Evolutionary conservation across 2,113 vertebrate genomes (phyloP), one percentile per base, ranked within the genome.

Genomic region (Euleptes europaea): DNA sequence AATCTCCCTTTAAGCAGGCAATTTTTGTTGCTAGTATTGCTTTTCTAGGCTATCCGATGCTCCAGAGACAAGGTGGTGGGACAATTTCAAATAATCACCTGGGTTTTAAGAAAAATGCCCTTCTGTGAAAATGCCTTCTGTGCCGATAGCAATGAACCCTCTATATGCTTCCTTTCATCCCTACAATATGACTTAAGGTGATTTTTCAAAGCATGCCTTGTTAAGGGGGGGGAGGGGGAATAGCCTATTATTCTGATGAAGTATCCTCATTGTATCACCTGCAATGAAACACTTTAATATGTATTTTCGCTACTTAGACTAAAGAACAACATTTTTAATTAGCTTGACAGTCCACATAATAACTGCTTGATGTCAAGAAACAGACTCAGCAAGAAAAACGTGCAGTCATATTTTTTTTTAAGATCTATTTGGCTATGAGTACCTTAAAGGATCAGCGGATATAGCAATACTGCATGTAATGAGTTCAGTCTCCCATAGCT

Each of bases 331-430:
- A 75, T 73, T 44, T 13, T 49, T 15, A 28, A n/a, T 23, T 60
- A n/a, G 54, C 17, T 40, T 82, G 67, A 40, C 47, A 77, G n/a
- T 38, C 42, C 40, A 77, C 71, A 51, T 17, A 86, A 88, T 83
- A 87, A 80, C 44, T 23, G 78, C 40, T 88, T 65, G 57, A 35
- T 85, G 31, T 89, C 40, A 90, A 84, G 72, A 19, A 82, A n/a
- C 10, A 84, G 5, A 35, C 81, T 89, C 86, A 85, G 13, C 69
- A 82, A 84, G 14, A 83, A 83, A 65, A 1, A 31, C 69, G 57
- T 79, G 69, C 76, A 31, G 44, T 19, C 11, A 33, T 81, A 72
- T 80, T 87, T 87, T 57, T 85, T 78, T 5, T 73, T 84, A 88
- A 70, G 72, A 4, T 0, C 35, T 80, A 51, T 90, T 72, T 83